Evolutionary conservation across 2,888 invertebrate genomes (phyloP).

Genomic region (Dendrolimus houi): DNA sequence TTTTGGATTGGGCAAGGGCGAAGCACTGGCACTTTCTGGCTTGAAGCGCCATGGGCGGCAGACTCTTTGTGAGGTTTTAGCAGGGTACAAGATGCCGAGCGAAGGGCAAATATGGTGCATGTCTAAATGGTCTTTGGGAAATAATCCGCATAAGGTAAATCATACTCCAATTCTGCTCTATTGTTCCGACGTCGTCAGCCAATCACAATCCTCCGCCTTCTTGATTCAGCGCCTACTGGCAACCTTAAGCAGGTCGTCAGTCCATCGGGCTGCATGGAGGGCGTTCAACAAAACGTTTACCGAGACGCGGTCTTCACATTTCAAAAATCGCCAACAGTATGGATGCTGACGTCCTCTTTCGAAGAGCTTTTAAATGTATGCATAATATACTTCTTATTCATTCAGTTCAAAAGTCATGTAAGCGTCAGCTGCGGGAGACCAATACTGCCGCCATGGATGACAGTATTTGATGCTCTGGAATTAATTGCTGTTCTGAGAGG

Average conservation of each 20-base stretch:
- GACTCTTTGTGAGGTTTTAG: constrained; percentile 37
- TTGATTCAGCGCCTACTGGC: no score
- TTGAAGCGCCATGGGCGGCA: constrained; percentile 39
- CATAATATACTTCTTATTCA: neutral
- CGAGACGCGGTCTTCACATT: no score
- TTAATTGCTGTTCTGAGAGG: constrained; percentile 49
- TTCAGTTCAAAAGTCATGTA: neutral
- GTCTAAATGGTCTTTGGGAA: constrained; percentile 36
- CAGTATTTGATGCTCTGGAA: constrained; percentile 34
- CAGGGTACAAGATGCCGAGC: constrained; percentile 36
- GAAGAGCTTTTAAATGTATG: no score
- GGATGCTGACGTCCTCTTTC: no score
- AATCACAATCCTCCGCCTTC: no score
- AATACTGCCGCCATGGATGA: constrained; percentile 52
- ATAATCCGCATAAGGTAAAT: constrained; percentile 33
- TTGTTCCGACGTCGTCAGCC: no score
- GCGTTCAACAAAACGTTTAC: no score
- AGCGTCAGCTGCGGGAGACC: constrained; percentile 21
- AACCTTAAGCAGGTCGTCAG: no score
- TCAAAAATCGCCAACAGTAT: no score
- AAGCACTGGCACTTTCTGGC: constrained; percentile 47
- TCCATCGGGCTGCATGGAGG: no score
- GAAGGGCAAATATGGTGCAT: constrained; percentile 36
- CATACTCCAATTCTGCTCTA: neutral
- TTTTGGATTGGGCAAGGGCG: constrained; percentile 47